These are phyloP conservation scores for Bothrops jararaca DNA, from an alignment of 2,113 vertebrate genomes.

Conservation along the genomic window DNA sequence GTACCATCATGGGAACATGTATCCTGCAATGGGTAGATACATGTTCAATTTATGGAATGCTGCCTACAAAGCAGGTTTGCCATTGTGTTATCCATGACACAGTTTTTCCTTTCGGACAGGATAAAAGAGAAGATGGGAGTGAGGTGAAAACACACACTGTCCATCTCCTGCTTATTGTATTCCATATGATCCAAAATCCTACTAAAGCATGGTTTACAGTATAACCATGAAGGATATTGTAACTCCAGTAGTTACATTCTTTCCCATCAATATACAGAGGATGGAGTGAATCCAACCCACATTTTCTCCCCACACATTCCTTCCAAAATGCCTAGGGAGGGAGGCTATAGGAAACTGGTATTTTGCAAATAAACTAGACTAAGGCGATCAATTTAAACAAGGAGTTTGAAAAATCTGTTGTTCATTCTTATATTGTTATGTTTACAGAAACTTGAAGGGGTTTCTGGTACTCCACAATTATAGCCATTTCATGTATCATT, in stretches of 20 bases:
- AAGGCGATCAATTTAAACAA: background rate
- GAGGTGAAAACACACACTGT: background rate
- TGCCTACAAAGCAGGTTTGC: background rate
- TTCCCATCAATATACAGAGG: background rate
- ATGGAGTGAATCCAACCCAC: background rate
- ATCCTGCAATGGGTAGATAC: background rate
- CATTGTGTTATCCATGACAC: background rate
- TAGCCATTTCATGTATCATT: background rate
- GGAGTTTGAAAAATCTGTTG: background rate
- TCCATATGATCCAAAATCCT: background rate
- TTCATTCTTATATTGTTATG: background rate
- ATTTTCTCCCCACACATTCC: background rate
- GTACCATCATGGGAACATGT: background rate
- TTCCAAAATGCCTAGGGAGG: background rate
- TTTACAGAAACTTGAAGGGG: background rate
- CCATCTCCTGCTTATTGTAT: background rate
- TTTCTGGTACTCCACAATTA: background rate
- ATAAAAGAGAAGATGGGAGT: background rate
- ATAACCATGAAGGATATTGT: background rate
- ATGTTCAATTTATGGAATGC: background rate
- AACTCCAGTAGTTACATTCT: background rate
- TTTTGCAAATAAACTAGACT: background rate
- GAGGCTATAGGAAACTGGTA: background rate
- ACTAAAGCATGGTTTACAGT: background rate
- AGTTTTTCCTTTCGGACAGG: background rate